phyloP scores from a whole-genome alignment of 1,140 invertebrate genomes.

The Hyphantria cunea region DNA sequence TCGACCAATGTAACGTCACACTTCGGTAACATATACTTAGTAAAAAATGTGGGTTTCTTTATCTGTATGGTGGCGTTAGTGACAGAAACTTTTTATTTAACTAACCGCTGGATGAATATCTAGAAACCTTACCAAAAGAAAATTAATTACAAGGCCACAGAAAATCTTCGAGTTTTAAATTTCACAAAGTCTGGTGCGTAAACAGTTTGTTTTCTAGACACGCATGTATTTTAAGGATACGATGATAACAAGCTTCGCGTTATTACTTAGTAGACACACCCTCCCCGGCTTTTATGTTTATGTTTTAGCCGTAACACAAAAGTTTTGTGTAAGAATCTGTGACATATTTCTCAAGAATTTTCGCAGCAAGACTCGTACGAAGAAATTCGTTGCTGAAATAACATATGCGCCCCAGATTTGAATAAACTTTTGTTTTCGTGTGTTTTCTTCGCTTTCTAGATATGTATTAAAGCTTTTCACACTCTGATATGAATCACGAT shows the following conservation, averaged over 20 bases:
- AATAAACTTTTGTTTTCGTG: neutral
- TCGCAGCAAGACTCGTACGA: slow-evolving; percentile 6
- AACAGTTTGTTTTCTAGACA: slow-evolving; percentile 29
- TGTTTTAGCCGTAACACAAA: slow-evolving; percentile 14
- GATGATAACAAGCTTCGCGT: slow-evolving; percentile 11
- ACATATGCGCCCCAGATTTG: neutral
- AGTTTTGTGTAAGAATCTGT: slow-evolving; percentile 22
- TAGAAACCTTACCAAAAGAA: slow-evolving; percentile 44
- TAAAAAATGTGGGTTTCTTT: slow-evolving; percentile 9
- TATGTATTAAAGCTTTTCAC: neutral
- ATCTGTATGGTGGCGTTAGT: neutral
- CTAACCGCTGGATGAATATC: slow-evolving; percentile 37
- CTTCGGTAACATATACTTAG: neutral
- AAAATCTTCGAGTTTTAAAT: slow-evolving; percentile 39
- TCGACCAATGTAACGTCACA: slow-evolving; percentile 10
- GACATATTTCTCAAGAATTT: slow-evolving; percentile 24
- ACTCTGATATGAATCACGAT: no score
- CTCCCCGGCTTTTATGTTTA: slow-evolving; percentile 21
- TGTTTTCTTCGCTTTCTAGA: neutral
- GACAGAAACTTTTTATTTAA: slow-evolving; percentile 37
- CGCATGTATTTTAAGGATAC: slow-evolving; percentile 5
- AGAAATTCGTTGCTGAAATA: slow-evolving; percentile 4
- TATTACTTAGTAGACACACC: slow-evolving; percentile 26
- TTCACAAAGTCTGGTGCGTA: slow-evolving; percentile 33
- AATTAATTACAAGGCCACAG: slow-evolving; percentile 36